A percentile compares a stretch with the other conserved stretches of the same genome.
These are phyloP conservation scores for Limnephilus rhombicus DNA, from an alignment of 2,888 invertebrate genomes.

Conservation along the genomic window DNA sequence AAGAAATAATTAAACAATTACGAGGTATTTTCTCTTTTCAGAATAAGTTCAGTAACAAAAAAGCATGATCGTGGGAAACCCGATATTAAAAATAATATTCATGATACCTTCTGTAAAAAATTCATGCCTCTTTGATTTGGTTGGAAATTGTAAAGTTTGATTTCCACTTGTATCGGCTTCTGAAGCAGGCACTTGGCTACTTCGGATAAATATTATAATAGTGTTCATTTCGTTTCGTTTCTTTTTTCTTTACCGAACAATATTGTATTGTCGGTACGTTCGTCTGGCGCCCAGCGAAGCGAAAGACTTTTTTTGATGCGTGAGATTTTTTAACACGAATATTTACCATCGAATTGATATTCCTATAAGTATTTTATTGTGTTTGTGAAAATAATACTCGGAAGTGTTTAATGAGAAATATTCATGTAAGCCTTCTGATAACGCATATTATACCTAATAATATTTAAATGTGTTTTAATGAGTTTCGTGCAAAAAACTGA, in stretches of 20 bases:
- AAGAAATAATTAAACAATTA: background rate
- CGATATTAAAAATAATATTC: background rate
- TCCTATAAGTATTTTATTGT: background rate
- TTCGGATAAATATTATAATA: background rate
- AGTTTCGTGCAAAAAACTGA: background rate
- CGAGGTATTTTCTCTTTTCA: background rate
- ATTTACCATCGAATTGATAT: background rate
- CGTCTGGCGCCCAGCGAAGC: constrained; percentile 10
- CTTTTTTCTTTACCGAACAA: constrained; percentile 3
- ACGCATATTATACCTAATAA: too few relatives aligned
- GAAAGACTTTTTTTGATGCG: constrained; percentile 1
- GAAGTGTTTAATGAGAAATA: background rate
- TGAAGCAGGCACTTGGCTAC: background rate
- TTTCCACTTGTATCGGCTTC: constrained; percentile 3
- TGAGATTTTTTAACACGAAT: background rate
- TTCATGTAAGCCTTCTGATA: background rate
- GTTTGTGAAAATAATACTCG: background rate
- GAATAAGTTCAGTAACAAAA: background rate
- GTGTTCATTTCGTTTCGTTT: constrained; percentile 11
- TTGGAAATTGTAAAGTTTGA: constrained; percentile 10
- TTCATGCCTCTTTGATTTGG: background rate
- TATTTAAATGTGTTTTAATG: too few relatives aligned
- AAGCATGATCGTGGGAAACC: background rate
- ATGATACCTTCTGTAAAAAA: background rate
- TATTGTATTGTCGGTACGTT: background rate